phyloP scores from a whole-genome alignment of 1,140 invertebrate species.

The Glossosoma conforme region DNA sequence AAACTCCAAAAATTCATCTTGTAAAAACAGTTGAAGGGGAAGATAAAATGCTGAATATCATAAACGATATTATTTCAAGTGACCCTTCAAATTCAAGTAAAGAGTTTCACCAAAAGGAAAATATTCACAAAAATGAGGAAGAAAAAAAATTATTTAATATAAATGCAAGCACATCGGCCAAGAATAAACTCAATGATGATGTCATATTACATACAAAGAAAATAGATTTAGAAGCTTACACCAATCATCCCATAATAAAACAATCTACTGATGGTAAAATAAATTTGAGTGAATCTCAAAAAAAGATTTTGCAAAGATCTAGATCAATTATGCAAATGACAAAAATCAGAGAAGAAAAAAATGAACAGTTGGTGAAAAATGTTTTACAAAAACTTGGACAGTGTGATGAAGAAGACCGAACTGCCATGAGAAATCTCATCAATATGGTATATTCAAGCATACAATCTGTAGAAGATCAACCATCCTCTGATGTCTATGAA shows the following conservation, averaged over 20 bases:
- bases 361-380: background rate
- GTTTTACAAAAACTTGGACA: too few species aligned
- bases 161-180: background rate
- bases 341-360: constrained; percentile 1
- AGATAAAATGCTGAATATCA: constrained; percentile 12
- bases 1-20: constrained; percentile 5
- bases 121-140: background rate
- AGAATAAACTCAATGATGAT: background rate
- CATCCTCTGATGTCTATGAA: background rate
- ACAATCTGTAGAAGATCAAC: background rate
- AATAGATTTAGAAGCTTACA: background rate
- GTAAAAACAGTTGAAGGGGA: constrained; percentile 6
- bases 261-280: too few species aligned
- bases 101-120: background rate
- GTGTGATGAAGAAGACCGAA: too few species aligned
- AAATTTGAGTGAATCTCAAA: too few species aligned
- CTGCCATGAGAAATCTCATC: background rate
- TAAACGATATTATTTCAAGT: constrained; percentile 8
- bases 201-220: background rate
- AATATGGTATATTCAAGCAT: background rate
- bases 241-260: too few species aligned
- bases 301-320: too few species aligned
- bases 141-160: background rate
- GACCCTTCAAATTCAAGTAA: background rate
- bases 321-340: too few species aligned